Evolutionary conservation across 2,113 vertebrate species (phyloP).

Genomic region (Malurus alboscapulatus): DNA sequence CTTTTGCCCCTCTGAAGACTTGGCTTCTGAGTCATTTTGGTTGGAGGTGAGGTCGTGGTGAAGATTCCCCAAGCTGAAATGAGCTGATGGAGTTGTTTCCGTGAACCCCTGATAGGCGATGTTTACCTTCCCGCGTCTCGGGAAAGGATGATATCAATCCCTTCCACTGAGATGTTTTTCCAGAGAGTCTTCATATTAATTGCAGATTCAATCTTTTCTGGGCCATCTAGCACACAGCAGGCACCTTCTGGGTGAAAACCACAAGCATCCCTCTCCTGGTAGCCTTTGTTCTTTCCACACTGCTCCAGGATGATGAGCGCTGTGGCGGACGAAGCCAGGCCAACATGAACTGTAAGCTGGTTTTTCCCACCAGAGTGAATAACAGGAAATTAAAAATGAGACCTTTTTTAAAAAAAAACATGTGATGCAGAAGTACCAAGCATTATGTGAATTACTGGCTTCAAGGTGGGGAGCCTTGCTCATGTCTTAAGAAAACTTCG

Average conservation of each 20-base stretch:
- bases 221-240: constrained; percentile 77
- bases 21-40: not conserved
- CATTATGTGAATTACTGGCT: not conserved
- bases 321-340: constrained; percentile 72
- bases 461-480: not conserved
- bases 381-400: constrained; percentile 22
- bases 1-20: not conserved
- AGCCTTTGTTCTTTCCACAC: constrained; percentile 81
- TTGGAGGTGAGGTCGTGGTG: not conserved
- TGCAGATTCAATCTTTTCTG: constrained; percentile 76
- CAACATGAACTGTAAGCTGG: constrained; percentile 81
- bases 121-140: constrained; percentile 84
- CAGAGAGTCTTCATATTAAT: constrained; percentile 77
- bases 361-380: constrained; percentile 2
- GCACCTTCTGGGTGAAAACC: constrained; percentile 73
- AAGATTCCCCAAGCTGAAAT: not conserved
- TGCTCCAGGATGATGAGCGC: constrained; percentile 80
- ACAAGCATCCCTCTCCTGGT: constrained; percentile 75
- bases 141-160: constrained; percentile 74
- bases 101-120: not conserved
- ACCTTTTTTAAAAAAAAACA: not conserved
- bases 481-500: not conserved
- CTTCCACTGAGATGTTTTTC: constrained; percentile 61
- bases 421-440: not conserved
- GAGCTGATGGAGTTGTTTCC: not conserved